A percentile compares a stretch with the other conserved stretches of the same genome.
phyloP scores from a whole-genome alignment of 2,888 invertebrate species.

The Microctonus aethiopoides region DNA sequence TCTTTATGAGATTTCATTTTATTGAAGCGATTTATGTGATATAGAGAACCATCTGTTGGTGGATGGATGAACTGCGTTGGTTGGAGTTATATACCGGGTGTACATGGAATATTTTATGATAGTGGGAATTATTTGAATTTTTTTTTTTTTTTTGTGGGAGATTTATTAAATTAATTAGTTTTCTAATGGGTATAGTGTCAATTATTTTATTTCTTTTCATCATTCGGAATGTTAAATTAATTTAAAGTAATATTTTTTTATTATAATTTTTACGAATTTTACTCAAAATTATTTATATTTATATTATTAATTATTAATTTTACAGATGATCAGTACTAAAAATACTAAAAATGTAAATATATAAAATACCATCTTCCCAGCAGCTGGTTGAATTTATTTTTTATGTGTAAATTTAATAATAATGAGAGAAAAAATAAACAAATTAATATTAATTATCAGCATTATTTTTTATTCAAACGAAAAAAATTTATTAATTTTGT shows the following conservation, averaged over 20 bases:
- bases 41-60: neutral
- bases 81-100: slow-evolving; percentile 12
- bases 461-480: no score
- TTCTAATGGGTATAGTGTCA: no score
- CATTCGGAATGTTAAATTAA: neutral
- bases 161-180: neutral
- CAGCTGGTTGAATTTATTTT: slow-evolving; percentile 13
- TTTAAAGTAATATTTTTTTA: no score
- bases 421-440: neutral
- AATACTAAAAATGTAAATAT: slow-evolving; percentile 15
- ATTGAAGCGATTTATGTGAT: neutral
- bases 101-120: neutral
- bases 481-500: no score
- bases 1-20: neutral
- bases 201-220: slow-evolving; percentile 2
- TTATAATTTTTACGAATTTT: neutral
- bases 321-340: slow-evolving; percentile 28
- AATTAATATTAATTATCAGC: no score
- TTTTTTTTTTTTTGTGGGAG: no score
- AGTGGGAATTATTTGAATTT: neutral
- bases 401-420: neutral
- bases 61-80: neutral
- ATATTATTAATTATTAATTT: slow-evolving; percentile 2
- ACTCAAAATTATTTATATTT: neutral
- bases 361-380: slow-evolving; percentile 30